A percentile compares a stretch with the other conserved stretches of the same genome.
Evolutionary conservation across 2,113 vertebrate species (phyloP).

Genomic region (Uropsilus gracilis): DNA sequence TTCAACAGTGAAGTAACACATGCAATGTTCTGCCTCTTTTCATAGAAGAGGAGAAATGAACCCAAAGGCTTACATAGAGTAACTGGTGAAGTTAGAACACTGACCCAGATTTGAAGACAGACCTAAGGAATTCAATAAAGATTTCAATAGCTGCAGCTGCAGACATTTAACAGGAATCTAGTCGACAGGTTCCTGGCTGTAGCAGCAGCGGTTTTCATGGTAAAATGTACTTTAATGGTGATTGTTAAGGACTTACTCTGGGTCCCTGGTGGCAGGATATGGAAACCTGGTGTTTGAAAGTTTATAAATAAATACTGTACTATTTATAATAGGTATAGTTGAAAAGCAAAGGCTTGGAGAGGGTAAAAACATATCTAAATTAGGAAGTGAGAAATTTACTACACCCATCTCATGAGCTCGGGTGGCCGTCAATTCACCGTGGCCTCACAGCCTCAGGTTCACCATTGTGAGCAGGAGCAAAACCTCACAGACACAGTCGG

Average conservation of each 20-base stretch:
- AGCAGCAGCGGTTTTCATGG: not conserved
- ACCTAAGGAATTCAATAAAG: not conserved
- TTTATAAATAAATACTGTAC: constrained; percentile 29
- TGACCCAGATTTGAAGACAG: not conserved
- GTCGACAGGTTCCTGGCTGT: not conserved
- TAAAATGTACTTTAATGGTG: not conserved
- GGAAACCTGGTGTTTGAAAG: not conserved
- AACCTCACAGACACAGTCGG: too few relatives aligned
- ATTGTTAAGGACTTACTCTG: not conserved
- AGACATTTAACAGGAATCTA: not conserved
- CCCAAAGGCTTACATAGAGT: not conserved
- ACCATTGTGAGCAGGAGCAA: too few relatives aligned
- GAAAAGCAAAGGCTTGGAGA: not conserved
- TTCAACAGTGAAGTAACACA: not conserved
- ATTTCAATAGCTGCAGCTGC: not conserved
- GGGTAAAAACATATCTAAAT: not conserved
- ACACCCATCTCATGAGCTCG: not conserved
- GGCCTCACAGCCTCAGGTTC: too few relatives aligned
- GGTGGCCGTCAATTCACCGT: too few relatives aligned
- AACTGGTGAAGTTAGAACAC: not conserved
- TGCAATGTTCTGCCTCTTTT: not conserved
- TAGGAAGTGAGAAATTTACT: not conserved
- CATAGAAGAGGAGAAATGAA: not conserved
- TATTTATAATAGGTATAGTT: not conserved
- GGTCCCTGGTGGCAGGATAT: constrained; percentile 26